Evolutionary conservation across 2,888 invertebrate genomes (phyloP).

Genomic region (Meiosimyza platycephala): DNA sequence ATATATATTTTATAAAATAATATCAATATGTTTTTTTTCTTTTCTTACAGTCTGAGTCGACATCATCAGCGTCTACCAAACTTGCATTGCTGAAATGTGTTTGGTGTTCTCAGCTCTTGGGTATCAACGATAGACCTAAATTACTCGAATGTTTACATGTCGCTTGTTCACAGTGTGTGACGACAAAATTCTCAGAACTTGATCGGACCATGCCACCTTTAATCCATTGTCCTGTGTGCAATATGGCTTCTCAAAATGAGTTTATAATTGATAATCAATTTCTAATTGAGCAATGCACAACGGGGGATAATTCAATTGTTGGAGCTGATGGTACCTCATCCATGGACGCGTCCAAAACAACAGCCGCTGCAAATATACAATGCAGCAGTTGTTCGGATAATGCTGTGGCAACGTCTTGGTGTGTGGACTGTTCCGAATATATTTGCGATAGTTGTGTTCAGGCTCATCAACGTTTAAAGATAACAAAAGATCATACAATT

Average conservation of each 20-base stretch:
- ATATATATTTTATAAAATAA: conserved; percentile 31
- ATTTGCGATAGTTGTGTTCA: conserved; percentile 92
- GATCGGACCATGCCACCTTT: conserved; percentile 65
- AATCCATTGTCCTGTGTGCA: conserved; percentile 77
- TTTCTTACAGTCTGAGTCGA: conserved; percentile 58
- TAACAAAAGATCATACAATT: conserved; percentile 93
- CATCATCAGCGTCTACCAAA: conserved; percentile 63
- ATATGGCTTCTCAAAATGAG: conserved; percentile 76
- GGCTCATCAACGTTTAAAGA: conserved; percentile 91
- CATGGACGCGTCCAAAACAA: conserved; percentile 51
- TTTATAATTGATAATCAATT: conserved; percentile 89
- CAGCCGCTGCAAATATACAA: conserved; percentile 65
- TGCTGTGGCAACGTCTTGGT: conserved; percentile 86
- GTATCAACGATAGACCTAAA: conserved; percentile 76
- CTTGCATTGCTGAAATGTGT: conserved; percentile 69
- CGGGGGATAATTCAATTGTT: conserved; percentile 53
- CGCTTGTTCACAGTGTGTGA: conserved; percentile 81
- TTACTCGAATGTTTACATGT: conserved; percentile 90
- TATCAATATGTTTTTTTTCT: conserved; percentile 7
- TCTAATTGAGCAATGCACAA: conserved; percentile 72
- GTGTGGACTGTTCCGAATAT: conserved; percentile 90
- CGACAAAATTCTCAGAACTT: conserved; percentile 71
- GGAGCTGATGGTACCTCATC: conserved; percentile 50
- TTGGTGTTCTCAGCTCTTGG: conserved; percentile 70
- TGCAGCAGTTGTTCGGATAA: conserved; percentile 91